phyloP scores from a whole-genome alignment of 1,140 invertebrate species.

The Ceratosolen fusciceps region DNA sequence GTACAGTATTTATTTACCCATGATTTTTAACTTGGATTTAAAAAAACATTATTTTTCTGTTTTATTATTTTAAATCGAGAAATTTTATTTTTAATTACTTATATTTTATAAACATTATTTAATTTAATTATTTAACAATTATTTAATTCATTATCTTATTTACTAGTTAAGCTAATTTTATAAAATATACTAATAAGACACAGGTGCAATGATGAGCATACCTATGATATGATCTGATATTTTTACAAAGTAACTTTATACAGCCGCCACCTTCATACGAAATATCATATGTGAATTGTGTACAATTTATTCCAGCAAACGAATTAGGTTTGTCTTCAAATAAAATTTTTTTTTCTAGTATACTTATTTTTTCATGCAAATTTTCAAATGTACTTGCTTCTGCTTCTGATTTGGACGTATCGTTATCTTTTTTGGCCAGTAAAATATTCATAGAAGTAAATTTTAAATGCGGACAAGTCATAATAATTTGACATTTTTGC shows the following conservation, averaged over 20 bases:
- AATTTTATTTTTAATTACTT: too few relatives aligned
- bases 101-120: too few relatives aligned
- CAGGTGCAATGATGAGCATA: slow-evolving; percentile 51
- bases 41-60: too few relatives aligned
- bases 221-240: slow-evolving; percentile 61
- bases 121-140: too few relatives aligned
- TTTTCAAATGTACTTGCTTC: slow-evolving; percentile 62
- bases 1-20: not conserved
- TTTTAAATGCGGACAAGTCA: slow-evolving; percentile 56
- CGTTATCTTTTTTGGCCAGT: slow-evolving; percentile 11
- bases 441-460: slow-evolving; percentile 52
- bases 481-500: slow-evolving; percentile 62
- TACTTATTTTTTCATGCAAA: slow-evolving; percentile 56
- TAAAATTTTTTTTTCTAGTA: slow-evolving; percentile 53
- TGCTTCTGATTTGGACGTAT: slow-evolving; percentile 23
- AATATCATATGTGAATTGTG: slow-evolving; percentile 58
- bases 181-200: too few relatives aligned
- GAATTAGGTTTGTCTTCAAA: slow-evolving; percentile 55
- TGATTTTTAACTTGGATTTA: too few relatives aligned
- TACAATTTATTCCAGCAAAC: slow-evolving; percentile 53
- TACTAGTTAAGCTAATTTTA: too few relatives aligned
- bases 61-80: too few relatives aligned
- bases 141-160: too few relatives aligned
- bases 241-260: slow-evolving; percentile 61
- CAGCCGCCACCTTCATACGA: slow-evolving; percentile 67